These are phyloP conservation scores for Periplaneta americana DNA, from an alignment of 1,140 invertebrate genomes.

Conservation along the genomic window DNA sequence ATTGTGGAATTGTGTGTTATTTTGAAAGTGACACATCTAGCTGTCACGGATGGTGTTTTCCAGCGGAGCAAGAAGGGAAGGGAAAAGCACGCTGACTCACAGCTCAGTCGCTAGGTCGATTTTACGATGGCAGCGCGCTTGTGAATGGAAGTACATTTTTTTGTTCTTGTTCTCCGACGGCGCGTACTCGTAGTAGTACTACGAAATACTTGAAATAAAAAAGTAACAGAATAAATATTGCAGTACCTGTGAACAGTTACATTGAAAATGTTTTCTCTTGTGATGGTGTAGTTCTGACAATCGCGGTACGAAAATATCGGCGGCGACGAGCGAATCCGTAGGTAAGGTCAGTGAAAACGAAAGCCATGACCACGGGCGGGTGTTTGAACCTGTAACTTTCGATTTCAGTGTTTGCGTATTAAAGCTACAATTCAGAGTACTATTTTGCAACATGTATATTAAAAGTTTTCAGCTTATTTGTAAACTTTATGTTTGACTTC, in stretches of 20 bases:
- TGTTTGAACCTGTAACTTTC: neutral
- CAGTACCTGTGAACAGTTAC: neutral
- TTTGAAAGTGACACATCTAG: neutral
- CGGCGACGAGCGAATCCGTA: neutral
- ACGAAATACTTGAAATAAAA: constrained; percentile 10
- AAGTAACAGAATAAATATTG: neutral
- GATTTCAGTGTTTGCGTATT: neutral
- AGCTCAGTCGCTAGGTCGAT: constrained; percentile 10
- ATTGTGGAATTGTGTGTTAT: neutral
- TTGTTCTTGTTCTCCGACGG: constrained; percentile 6
- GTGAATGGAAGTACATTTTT: constrained; percentile 15
- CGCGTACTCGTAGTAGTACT: constrained; percentile 16
- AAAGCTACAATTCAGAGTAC: neutral
- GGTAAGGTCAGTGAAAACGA: constrained; percentile 9
- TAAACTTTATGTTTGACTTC: neutral
- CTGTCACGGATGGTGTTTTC: neutral
- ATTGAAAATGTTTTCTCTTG: neutral
- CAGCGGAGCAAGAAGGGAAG: neutral
- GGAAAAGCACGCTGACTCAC: neutral
- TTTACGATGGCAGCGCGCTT: constrained; percentile 15
- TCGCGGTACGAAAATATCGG: neutral
- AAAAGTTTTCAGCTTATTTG: neutral
- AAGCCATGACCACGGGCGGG: neutral
- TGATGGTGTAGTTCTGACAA: neutral
- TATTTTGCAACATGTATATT: neutral